phyloP scores from a whole-genome alignment of 35 echinoderm and acorn worm genomes.

The Eucidaris tribuloides region DNA sequence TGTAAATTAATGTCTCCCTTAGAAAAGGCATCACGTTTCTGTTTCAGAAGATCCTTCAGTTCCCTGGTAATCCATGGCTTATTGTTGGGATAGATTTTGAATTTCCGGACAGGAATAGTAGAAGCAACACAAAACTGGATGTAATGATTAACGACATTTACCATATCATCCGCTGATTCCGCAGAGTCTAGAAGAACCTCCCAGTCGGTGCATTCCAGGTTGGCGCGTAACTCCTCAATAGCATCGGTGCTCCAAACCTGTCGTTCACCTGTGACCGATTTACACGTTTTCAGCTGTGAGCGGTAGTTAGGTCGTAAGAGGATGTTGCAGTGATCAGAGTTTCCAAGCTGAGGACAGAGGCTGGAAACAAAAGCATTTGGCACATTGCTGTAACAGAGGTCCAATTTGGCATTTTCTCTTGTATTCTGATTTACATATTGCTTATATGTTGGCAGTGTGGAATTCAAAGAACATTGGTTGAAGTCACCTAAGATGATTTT shows the following conservation, averaged over 20 bases:
- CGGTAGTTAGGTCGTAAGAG: slow-evolving; percentile 25
- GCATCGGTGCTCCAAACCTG: slow-evolving; percentile 22
- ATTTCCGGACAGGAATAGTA: background rate
- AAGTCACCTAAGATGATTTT: too few relatives aligned
- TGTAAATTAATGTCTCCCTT: background rate
- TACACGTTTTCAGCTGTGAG: background rate
- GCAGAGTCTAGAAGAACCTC: background rate
- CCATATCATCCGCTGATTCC: slow-evolving; percentile 3
- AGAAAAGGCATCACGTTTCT: slow-evolving; percentile 30
- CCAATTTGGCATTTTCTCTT: slow-evolving; percentile 1
- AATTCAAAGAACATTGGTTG: too few relatives aligned
- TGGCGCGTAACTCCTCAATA: background rate
- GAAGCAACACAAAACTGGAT: slow-evolving; percentile 22
- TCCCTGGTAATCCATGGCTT: slow-evolving; percentile 53
- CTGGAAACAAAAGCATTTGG: slow-evolving; percentile 27
- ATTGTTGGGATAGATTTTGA: slow-evolving; percentile 32
- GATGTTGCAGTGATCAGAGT: slow-evolving; percentile 54
- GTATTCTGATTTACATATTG: slow-evolving; percentile 37
- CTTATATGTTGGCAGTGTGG: slow-evolving; percentile 25
- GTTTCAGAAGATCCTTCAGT: slow-evolving; percentile 42
- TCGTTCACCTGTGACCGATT: background rate
- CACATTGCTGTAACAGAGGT: slow-evolving; percentile 44
- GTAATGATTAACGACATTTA: background rate
- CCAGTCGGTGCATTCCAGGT: slow-evolving; percentile 51
- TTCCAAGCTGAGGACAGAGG: slow-evolving; percentile 26